Evolutionary conservation across 2,797 vertebrate genomes (phyloP), one percentile per base, ranked within the genome.

Genomic region (Peromyscus nudipes): DNA sequence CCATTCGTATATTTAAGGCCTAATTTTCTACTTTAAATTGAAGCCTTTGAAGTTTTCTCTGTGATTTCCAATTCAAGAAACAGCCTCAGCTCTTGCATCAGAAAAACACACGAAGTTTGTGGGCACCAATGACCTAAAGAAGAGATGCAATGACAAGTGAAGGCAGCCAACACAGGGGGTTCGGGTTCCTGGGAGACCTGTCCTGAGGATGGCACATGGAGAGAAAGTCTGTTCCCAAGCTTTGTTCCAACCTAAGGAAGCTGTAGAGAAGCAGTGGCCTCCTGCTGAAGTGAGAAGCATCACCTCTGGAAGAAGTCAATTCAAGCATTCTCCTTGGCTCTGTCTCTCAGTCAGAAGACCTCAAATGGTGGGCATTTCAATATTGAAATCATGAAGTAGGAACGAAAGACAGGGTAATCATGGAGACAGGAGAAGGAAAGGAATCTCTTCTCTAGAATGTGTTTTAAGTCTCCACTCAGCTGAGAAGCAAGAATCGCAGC

Each of bases 11-110:
- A 96, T 88, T 71, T 89, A 92, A 84, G 84, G 69, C 3, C 29
- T 90, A 93, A 75, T 96, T 96, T 92, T 95, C 69, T 90, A 23
- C 43, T 94, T 95, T 75, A 46, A 55, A 60, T 69, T 21, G 9
- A 65, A 73, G 79, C 19, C n/a, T 96, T 97, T 95, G n/a, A 92
- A 92, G 40, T 92, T 76, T 10, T 80, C 69, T 89, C 57, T 94
- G 17, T 92, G 69, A 96, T 96, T 96, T 95, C 69, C 65, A 65
- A 83, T 64, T 90, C 23, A 95, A 92, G 77, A 6, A 52, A 17
- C 10, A 94, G 14, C 31, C 43, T 4, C 0, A 16, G 37, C 7
- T 89, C 37, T 76, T 29, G 64, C 49, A 95, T 57, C 91, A 11
- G 81, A 65, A 93, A 92, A 37, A 40, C 37, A 92, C n/a, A 69